These are phyloP conservation scores for Hypocryptadius cinnamomeus DNA, from an alignment of 2,113 vertebrate species.

Conservation along the genomic window DNA sequence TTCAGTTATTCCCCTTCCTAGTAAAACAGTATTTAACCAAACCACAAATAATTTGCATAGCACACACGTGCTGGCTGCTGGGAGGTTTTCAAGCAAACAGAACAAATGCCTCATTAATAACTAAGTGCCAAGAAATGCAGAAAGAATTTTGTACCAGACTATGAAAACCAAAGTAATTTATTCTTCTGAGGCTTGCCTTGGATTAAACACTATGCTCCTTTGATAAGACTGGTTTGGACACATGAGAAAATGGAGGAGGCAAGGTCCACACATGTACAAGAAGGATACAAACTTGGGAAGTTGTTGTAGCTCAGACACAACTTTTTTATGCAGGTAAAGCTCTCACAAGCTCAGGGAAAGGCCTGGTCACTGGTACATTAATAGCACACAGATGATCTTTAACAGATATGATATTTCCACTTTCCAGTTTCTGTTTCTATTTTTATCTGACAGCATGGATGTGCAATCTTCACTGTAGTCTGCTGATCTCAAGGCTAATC, in stretches of 20 bases:
- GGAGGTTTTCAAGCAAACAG: constrained; percentile 12
- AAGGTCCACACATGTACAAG: neutral
- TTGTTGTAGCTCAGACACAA: rapidly evolving
- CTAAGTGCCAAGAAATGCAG: constrained; percentile 19
- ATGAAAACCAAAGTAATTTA: neutral
- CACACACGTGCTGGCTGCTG: neutral
- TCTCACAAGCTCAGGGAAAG: neutral
- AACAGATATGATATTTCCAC: neutral
- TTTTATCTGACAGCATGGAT: neutral
- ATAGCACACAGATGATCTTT: neutral
- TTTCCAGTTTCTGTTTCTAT: neutral
- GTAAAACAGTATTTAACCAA: constrained; percentile 32
- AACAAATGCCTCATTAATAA: constrained; percentile 54
- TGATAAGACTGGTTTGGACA: neutral
- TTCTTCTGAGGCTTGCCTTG: neutral
- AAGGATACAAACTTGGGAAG: neutral
- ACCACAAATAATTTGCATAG: constrained; percentile 39
- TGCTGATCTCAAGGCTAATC: neutral
- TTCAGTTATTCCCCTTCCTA: constrained; percentile 11
- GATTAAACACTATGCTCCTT: neutral
- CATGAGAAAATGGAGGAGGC: neutral
- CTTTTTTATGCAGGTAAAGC: neutral
- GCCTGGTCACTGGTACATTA: neutral
- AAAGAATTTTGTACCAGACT: constrained; percentile 13
- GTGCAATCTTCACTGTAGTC: neutral